Conservation (phyloP, 2,113 vertebrate genomes). For the Toxotes jaculatrix region DNA sequence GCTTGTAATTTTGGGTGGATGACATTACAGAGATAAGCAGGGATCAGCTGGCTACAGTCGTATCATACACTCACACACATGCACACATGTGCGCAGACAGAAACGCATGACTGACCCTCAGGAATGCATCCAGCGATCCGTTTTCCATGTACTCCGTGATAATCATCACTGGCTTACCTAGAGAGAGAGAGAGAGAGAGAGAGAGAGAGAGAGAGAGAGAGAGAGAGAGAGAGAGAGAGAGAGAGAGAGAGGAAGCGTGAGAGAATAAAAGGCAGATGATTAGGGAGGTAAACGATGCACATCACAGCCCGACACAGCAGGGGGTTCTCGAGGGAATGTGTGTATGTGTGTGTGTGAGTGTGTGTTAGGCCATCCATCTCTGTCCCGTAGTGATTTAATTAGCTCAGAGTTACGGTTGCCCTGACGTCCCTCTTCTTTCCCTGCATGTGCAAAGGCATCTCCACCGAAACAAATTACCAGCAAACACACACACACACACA, state of each 20-base stretch:
- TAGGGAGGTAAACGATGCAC: slow-evolving; percentile 76
- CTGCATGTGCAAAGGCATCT: slow-evolving; percentile 59
- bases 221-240: slow-evolving; percentile 72
- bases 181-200: slow-evolving; percentile 76
- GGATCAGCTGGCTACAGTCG: slow-evolving; percentile 27
- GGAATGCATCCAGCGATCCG: slow-evolving; percentile 97
- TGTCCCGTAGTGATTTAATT: slow-evolving; percentile 77
- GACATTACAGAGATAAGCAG: slow-evolving; percentile 72
- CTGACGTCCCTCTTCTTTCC: slow-evolving; percentile 45
- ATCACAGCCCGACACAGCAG: slow-evolving; percentile 62
- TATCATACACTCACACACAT: slow-evolving; percentile 22
- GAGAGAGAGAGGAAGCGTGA: slow-evolving; percentile 64
- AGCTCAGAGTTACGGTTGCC: slow-evolving; percentile 59
- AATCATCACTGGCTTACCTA: slow-evolving; percentile 99
- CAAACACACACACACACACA: slow-evolving; percentile 39
- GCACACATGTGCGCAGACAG: slow-evolving; percentile 24
- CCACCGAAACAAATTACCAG: slow-evolving; percentile 41
- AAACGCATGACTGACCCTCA: slow-evolving; percentile 91
- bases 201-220: slow-evolving; percentile 76
- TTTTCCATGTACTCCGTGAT: slow-evolving; percentile 99
- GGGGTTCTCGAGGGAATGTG: slow-evolving; percentile 47
- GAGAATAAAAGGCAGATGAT: slow-evolving; percentile 78
- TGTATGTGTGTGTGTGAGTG: slow-evolving; percentile 50
- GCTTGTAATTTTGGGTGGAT: slow-evolving; percentile 65
- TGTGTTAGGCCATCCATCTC: slow-evolving; percentile 71